Percentiles rank a stretch among this genome's conserved stretches.
Conservation (phyloP, 2,888 invertebrate species). For the Anaspis maculata region DNA sequence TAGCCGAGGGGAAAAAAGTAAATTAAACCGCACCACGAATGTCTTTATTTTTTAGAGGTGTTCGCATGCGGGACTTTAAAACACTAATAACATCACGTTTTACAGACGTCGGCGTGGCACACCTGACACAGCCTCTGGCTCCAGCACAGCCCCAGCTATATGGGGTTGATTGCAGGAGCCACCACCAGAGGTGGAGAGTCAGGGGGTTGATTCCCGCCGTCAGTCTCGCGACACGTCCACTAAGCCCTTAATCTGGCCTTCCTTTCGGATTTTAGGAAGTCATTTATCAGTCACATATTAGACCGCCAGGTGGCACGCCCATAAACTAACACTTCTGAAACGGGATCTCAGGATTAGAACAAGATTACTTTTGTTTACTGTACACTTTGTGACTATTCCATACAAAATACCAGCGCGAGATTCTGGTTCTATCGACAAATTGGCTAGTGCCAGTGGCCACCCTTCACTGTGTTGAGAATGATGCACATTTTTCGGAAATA, state of each 20-base stretch:
- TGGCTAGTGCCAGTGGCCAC: too few relatives aligned
- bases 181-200: constrained; percentile 9
- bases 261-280: constrained; percentile 43
- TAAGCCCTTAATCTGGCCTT: constrained; percentile 42
- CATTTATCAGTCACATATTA: constrained; percentile 41
- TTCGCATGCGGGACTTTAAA: constrained; percentile 23
- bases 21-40: too few relatives aligned
- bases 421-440: too few relatives aligned
- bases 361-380: constrained; percentile 26
- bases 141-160: too few relatives aligned
- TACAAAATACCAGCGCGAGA: constrained; percentile 7
- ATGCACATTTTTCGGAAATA: too few relatives aligned
- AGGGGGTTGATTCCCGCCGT: constrained; percentile 32
- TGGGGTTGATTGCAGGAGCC: constrained; percentile 24
- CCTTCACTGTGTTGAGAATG: too few relatives aligned
- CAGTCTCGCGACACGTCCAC: constrained; percentile 37
- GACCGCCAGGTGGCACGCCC: constrained; percentile 38
- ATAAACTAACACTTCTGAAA: constrained; percentile 34
- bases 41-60: too few relatives aligned
- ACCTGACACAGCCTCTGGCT: constrained; percentile 33
- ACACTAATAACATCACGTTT: constrained; percentile 36
- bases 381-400: constrained; percentile 20
- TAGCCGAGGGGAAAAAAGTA: too few relatives aligned
- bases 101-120: constrained; percentile 27
- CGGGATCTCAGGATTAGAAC: constrained; percentile 29